A percentile compares a stretch with the other conserved stretches of the same genome.
These are phyloP conservation scores for Tipula unca DNA, from an alignment of 2,888 invertebrate species.

Conservation along the genomic window DNA sequence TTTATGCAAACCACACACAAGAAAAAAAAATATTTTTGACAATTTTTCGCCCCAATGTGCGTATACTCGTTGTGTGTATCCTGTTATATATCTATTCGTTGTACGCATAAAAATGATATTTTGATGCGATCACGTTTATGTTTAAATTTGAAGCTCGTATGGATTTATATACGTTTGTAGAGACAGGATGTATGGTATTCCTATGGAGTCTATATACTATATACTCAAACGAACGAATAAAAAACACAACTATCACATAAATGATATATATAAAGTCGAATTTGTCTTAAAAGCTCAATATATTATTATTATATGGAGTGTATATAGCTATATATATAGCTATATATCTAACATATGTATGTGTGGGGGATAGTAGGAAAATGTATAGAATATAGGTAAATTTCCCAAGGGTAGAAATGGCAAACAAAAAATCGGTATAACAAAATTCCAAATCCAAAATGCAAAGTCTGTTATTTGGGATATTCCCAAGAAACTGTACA, in stretches of 20 bases:
- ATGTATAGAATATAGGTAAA: background rate
- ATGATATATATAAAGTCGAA: background rate
- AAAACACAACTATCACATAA: background rate
- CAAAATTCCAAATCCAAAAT: background rate
- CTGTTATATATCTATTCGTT: background rate
- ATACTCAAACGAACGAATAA: background rate
- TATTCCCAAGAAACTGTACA: background rate
- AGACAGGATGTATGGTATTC: background rate
- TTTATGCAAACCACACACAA: background rate
- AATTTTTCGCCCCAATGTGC: background rate
- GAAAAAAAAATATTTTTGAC: background rate
- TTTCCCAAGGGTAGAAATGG: background rate
- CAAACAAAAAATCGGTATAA: background rate
- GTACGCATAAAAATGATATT: background rate
- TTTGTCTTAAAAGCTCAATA: slow-evolving; percentile 8
- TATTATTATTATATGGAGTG: background rate
- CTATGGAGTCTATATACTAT: no score
- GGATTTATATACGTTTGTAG: background rate
- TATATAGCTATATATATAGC: background rate
- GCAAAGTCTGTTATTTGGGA: background rate
- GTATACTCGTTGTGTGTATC: background rate
- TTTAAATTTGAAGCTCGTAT: background rate
- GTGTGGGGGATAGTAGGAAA: background rate
- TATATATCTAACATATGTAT: background rate
- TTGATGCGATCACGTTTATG: background rate